Evolutionary conservation across 2,888 invertebrate genomes (phyloP), one percentile per base, ranked within the genome.

Genomic region (Heliconius sara): DNA sequence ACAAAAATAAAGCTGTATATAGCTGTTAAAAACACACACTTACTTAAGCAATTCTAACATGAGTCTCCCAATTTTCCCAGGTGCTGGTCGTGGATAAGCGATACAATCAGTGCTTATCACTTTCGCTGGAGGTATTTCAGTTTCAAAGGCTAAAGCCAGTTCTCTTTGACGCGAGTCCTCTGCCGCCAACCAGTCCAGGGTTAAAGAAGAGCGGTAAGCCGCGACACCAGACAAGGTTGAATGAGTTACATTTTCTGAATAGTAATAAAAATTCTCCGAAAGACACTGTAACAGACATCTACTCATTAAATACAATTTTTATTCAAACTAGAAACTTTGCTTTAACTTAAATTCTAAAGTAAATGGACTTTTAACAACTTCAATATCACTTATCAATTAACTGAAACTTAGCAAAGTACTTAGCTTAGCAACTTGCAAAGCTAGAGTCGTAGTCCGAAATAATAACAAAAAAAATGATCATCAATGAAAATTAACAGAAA

Each of bases 21-120:
- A 30, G 30, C n/a, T n/a, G 3, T 22, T 13, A 25, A 5, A 13
- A 25, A 63, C 0, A 70, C 12, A 22, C 52, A 52, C 88, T 76
- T 77, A 94, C 93, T 89, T 93, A 1, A 94, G 80, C 7, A 94
- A 79, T 79, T 94, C 93, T 84, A 94, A 80, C 91, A 94, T 91
- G 3, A 94, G 86, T 57, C 91, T 87, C 0, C 91, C 93, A 0
- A 94, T 88, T 83, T 92, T 93, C 27, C 92, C 93, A 0, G 92
- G 84, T 3, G 92, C 88, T 0, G 94, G 93, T 68, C 89, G 86
- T 0, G 88, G 84, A 81, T 92, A 92, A 0, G 84, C 84, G 0
- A 91, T 89, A 80, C 94, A 94, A 34, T 93, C 92, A 0, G 91
- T 87, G 3, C 87, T 84, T 6, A 91, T 79, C 22, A 87, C 80